phyloP scores from a whole-genome alignment of 2,888 invertebrate species.

The Diplazon laetatorius region DNA sequence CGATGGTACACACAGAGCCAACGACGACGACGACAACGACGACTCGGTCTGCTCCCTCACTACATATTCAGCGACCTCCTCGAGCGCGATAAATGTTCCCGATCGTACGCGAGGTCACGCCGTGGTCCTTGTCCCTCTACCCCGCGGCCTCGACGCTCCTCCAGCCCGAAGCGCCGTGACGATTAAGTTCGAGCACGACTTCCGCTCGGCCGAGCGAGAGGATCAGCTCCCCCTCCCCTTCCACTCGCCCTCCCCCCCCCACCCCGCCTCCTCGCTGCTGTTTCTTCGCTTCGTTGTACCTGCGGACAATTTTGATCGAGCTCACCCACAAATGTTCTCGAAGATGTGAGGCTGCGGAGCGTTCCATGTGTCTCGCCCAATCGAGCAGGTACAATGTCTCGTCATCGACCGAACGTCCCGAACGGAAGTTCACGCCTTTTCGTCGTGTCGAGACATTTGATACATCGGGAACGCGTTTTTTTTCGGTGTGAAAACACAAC shows the following conservation, averaged over 20 bases:
- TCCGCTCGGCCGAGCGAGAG: conserved; percentile 57
- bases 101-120: conserved; percentile 71
- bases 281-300: conserved; percentile 22
- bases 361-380: conserved; percentile 21
- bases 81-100: conserved; percentile 71
- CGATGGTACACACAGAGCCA: conserved; percentile 23
- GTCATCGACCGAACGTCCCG: conserved; percentile 54
- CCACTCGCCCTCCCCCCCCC: conserved; percentile 36
- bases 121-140: conserved; percentile 50
- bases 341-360: not conserved
- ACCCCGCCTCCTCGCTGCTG: conserved; percentile 48
- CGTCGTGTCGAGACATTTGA: conserved; percentile 25
- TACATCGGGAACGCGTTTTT: conserved; percentile 8
- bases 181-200: conserved; percentile 64
- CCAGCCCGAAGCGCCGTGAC: conserved; percentile 61
- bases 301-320: not conserved
- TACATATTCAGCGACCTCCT: conserved; percentile 74
- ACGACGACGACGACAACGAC: conserved; percentile 39
- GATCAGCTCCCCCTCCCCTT: conserved; percentile 38
- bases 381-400: conserved; percentile 38
- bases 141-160: conserved; percentile 37
- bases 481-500: not conserved
- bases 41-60: conserved; percentile 35
- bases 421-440: conserved; percentile 51
- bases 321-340: not conserved